Evolutionary conservation across 2,888 invertebrate genomes (phyloP).

Genomic region (Unio pictorum): DNA sequence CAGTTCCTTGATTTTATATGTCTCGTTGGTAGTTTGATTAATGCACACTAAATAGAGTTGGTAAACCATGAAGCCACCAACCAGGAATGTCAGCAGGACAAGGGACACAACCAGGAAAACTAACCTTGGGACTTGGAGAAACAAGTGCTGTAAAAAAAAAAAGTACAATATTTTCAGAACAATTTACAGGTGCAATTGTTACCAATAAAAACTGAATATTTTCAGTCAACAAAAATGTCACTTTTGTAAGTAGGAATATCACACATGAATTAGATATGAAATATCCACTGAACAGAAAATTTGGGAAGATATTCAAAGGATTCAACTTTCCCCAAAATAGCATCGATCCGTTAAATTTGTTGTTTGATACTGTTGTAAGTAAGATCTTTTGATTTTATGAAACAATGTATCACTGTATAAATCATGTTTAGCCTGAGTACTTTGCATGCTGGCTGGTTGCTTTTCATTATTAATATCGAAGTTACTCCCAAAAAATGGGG

Average conservation of each 20-base stretch:
- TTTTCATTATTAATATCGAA: no score
- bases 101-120: conserved; percentile 61
- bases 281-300: not conserved
- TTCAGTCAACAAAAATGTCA: not conserved
- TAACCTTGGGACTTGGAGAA: conserved; percentile 63
- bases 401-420: no score
- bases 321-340: no score
- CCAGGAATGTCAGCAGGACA: conserved; percentile 48
- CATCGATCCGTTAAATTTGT: no score
- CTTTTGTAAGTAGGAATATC: not conserved
- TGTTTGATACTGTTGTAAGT: no score
- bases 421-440: no score
- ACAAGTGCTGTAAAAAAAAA: conserved; percentile 64
- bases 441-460: no score
- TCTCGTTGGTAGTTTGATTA: conserved; percentile 69
- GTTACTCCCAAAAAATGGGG: no score
- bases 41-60: conserved; percentile 60
- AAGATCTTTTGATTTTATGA: no score
- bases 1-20: conserved; percentile 52
- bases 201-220: not conserved
- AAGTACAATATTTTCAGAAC: not conserved
- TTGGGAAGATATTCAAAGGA: not conserved
- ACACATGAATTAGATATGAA: not conserved
- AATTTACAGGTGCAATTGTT: not conserved
- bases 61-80: conserved; percentile 58